Evolutionary conservation across 2,888 invertebrate species (phyloP), one percentile per base, ranked within the genome.

Genomic region (Agonopterix arenella): DNA sequence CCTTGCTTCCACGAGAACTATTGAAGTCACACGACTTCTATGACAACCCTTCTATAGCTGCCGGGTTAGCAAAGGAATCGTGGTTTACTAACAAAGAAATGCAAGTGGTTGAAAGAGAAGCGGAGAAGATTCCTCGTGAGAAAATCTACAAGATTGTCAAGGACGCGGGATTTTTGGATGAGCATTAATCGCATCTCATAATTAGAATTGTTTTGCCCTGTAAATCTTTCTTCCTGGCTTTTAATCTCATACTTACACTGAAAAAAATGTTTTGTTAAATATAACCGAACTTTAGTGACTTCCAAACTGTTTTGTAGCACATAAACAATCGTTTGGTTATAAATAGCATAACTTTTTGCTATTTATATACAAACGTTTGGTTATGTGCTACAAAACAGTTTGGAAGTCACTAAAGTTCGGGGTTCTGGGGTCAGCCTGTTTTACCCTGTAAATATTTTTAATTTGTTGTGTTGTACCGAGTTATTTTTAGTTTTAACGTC

Each of bases 11-110:
- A 0, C 80, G 91, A 0, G 92, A 94, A 53, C 79, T 94, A 36
- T 80, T 91, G 47, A 94, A 94, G 69, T 85, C 91, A 18, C 90
- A 90, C 45, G 83, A 84, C 5, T 96, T 96, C 75, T 96, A 95
- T 73, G 94, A 93, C 64, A 93, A 96, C 78, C 95, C 95, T 0
- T 76, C 88, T 1, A 91, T 95, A 9, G 95, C 94, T 5, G 92
- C 92, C 5, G 93, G 92, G 0, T 84, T 96, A 8, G 95, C 96
- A 1, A 93, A 93, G 63, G 94, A 94, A 62, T 95, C 95, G 0
- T 95, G 95, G 94, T 92, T 95, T 59, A 90, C 92, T 0, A 91
- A 93, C 58, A 94, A 94, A 67, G 95, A 95, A 73, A 93, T 93
- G 90, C 93, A 93, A 54, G 95, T 96, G 0, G 90, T 92, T 44